phyloP scores from a whole-genome alignment of 64 coral and sea anemone species.

The Dendrophyllia cribrosa region DNA sequence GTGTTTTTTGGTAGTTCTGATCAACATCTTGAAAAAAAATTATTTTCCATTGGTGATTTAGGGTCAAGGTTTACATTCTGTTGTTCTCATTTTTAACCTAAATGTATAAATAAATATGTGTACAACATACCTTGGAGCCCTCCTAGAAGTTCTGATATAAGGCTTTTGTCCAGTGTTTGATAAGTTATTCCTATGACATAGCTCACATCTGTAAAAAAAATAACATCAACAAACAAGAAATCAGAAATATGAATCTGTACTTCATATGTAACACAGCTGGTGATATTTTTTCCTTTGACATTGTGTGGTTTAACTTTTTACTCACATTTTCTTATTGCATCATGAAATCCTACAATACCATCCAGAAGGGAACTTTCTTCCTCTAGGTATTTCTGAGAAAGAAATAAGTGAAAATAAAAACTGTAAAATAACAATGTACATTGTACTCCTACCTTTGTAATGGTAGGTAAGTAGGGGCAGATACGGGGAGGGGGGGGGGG shows the following conservation, averaged over 20 bases:
- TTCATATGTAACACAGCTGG: too few species aligned
- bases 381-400: constrained; percentile 82
- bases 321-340: constrained; percentile 94
- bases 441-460: too few species aligned
- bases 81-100: too few species aligned
- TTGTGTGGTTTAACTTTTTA: neutral
- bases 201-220: constrained; percentile 55
- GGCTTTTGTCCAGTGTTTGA: constrained; percentile 73
- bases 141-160: constrained; percentile 83
- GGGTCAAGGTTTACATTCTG: too few species aligned
- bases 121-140: constrained; percentile 77
- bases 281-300: neutral
- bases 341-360: constrained; percentile 80
- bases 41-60: too few species aligned
- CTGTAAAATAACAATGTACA: too few species aligned
- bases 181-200: constrained; percentile 96
- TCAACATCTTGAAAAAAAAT: too few species aligned
- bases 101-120: too few species aligned
- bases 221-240: neutral
- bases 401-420: constrained; percentile 2
- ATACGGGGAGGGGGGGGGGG: too few species aligned
- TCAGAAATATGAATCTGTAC: neutral
- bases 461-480: too few species aligned
- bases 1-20: too few species aligned
- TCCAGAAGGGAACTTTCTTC: constrained; percentile 72